Conservation (phyloP, 2,113 vertebrate species). For the Pantherophis guttatus region DNA sequence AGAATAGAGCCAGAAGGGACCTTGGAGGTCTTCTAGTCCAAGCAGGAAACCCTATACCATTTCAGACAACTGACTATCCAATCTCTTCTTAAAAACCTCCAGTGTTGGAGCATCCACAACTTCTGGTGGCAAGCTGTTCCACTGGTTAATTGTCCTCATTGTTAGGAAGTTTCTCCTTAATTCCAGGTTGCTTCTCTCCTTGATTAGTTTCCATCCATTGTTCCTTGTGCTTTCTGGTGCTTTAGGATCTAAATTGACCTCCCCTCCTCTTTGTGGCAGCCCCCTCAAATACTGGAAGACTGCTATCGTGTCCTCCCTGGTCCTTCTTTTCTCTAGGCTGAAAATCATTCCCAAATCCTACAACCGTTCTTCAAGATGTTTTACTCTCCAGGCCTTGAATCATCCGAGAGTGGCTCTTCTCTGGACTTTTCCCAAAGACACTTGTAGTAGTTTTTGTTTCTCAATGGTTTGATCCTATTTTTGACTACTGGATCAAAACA, state of each 20-base stretch:
- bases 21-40: neutral
- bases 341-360: neutral
- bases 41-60: neutral
- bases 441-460: neutral
- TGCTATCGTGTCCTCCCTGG: neutral
- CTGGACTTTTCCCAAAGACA: neutral
- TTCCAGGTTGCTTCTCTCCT: neutral
- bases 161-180: neutral
- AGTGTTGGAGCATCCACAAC: neutral
- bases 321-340: too few species aligned
- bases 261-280: neutral
- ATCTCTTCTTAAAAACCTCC: neutral
- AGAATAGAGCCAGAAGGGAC: neutral
- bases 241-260: neutral
- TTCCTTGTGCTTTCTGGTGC: neutral
- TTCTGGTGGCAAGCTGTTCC: accelerated
- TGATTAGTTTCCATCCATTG: neutral
- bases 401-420: neutral
- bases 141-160: accelerated
- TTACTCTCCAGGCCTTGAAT: neutral
- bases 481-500: too few species aligned
- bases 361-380: neutral
- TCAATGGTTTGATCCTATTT: neutral
- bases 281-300: neutral
- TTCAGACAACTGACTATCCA: neutral